phyloP scores from a whole-genome alignment of 92 coral and sea anemone species.

The Epizoanthus stellaris region DNA sequence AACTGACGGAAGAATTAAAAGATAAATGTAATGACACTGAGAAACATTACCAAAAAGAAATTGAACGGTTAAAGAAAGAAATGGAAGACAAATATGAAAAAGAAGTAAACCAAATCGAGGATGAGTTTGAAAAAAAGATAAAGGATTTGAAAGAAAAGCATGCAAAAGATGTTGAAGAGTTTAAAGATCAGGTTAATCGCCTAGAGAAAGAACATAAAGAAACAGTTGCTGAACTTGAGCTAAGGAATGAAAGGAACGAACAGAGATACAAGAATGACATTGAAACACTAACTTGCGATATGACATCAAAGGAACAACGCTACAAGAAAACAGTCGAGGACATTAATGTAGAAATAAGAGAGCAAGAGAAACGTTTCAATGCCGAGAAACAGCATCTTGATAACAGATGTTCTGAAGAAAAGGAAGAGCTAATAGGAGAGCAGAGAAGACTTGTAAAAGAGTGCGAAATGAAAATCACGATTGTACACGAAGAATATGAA shows the following conservation, averaged over 20 bases:
- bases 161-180: background rate
- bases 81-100: background rate
- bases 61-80: background rate
- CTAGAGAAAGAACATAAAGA: conserved; percentile 2
- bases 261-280: background rate
- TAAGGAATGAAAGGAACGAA: conserved; percentile 5
- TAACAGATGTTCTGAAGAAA: background rate
- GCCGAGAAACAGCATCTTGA: conserved; percentile 22
- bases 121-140: background rate
- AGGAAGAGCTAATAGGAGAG: background rate
- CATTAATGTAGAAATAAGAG: background rate
- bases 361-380: background rate
- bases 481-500: conserved; percentile 1
- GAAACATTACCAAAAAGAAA: background rate
- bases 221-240: background rate
- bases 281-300: background rate
- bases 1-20: background rate
- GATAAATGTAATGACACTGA: background rate
- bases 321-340: background rate
- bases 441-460: background rate
- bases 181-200: background rate
- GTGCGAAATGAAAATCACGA: background rate
- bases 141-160: background rate
- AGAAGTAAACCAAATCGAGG: background rate
- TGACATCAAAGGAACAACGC: conserved; percentile 5